Evolutionary conservation across 2,113 vertebrate genomes (phyloP).

Genomic region (Arothron firmamentum): DNA sequence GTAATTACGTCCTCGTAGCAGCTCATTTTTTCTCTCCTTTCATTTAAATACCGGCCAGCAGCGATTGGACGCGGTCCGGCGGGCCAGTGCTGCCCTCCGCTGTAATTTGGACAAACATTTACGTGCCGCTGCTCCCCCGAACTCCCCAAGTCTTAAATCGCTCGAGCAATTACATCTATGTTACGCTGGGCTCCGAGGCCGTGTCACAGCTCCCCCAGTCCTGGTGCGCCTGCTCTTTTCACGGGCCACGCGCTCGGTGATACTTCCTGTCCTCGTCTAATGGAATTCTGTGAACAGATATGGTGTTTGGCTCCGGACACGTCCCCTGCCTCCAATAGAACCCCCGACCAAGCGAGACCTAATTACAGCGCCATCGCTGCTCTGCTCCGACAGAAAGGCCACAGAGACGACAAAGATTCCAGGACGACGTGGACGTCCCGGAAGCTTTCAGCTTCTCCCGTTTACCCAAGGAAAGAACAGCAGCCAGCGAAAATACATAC

Average conservation of each 20-base stretch:
- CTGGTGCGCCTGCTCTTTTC: neutral
- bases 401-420: neutral
- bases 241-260: conserved; percentile 1
- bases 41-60: too few relatives aligned
- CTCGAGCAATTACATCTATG: too few relatives aligned
- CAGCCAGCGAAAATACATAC: conserved; percentile 22
- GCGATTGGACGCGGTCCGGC: too few relatives aligned
- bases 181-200: too few relatives aligned
- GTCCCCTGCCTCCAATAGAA: conserved; percentile 39
- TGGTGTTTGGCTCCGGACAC: conserved; percentile 11
- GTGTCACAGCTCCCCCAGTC: neutral
- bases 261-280: conserved; percentile 6
- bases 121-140: too few relatives aligned
- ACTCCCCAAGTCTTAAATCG: too few relatives aligned
- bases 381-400: conserved; percentile 18
- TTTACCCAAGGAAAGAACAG: neutral
- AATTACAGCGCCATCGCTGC: conserved; percentile 40
- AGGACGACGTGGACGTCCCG: neutral
- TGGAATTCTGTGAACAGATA: conserved; percentile 23
- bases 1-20: too few relatives aligned
- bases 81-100: too few relatives aligned
- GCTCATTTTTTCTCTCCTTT: too few relatives aligned
- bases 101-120: too few relatives aligned
- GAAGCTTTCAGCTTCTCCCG: neutral
- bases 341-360: conserved; percentile 53